These are phyloP conservation scores for Lytechinus variegatus DNA, from an alignment of 35 echinoderm and acorn worm genomes.

Conservation along the genomic window DNA sequence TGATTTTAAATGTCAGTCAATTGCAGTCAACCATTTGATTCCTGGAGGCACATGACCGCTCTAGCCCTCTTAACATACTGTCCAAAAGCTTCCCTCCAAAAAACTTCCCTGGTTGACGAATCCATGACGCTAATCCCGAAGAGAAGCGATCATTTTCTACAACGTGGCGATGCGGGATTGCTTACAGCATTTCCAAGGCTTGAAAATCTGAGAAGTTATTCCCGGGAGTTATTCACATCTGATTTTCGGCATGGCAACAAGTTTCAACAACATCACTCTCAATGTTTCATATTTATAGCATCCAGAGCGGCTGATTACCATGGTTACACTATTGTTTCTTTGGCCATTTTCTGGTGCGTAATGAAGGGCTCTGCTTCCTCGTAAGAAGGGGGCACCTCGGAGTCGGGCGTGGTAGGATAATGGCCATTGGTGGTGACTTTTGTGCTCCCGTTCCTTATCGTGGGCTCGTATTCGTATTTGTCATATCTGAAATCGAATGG, in stretches of 20 bases:
- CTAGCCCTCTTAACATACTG: background rate
- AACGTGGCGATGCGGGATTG: background rate
- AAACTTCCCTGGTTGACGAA: background rate
- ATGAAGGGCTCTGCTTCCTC: conserved; percentile 45
- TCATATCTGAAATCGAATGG: conserved; percentile 7
- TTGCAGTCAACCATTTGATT: too few species aligned
- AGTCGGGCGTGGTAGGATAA: background rate
- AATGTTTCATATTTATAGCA: background rate
- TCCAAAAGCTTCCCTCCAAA: background rate
- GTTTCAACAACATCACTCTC: background rate
- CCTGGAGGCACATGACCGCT: too few species aligned
- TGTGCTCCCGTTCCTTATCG: conserved; percentile 36
- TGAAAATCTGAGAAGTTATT: background rate
- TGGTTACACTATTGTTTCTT: conserved; percentile 41
- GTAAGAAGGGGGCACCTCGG: conserved; percentile 36
- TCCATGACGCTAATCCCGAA: background rate
- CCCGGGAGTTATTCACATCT: background rate
- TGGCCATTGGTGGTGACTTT: conserved; percentile 24
- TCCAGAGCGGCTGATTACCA: background rate
- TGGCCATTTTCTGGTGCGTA: conserved; percentile 28
- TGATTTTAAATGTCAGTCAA: too few species aligned
- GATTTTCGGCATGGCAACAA: background rate
- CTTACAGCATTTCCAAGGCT: background rate
- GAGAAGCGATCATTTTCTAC: background rate
- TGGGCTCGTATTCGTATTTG: conserved; percentile 26